These are phyloP conservation scores for Oryctes rhinoceros DNA, from an alignment of 1,140 invertebrate genomes.

Conservation along the genomic window DNA sequence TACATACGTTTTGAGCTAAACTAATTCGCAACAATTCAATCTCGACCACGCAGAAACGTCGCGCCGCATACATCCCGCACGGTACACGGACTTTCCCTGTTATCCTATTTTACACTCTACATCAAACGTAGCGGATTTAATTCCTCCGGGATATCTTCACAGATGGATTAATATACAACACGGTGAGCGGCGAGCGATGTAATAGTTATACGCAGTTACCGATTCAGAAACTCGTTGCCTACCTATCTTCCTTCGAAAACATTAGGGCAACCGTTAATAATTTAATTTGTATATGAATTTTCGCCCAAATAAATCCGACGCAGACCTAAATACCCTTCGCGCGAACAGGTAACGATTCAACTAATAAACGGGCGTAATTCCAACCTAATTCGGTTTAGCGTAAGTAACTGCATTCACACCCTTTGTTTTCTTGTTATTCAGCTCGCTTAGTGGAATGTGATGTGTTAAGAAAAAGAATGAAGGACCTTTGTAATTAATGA, in stretches of 20 bases:
- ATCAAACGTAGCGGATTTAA: neutral
- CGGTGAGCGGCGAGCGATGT: neutral
- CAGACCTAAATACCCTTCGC: neutral
- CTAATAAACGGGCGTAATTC: neutral
- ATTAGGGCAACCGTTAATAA: slow-evolving; percentile 8
- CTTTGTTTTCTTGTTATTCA: neutral
- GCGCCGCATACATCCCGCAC: neutral
- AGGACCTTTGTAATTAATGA: too few relatives aligned
- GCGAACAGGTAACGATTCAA: neutral
- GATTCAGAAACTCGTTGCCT: neutral
- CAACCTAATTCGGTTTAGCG: neutral
- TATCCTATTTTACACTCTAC: neutral
- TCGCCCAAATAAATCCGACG: neutral
- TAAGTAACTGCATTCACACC: neutral
- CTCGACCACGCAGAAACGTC: neutral
- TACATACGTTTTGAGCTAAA: too few relatives aligned
- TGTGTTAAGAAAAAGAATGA: too few relatives aligned
- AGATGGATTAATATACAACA: neutral
- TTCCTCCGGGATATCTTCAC: neutral
- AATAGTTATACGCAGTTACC: neutral
- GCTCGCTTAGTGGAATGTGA: too few relatives aligned
- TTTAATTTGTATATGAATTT: slow-evolving; percentile 4
- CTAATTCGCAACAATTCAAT: too few relatives aligned
- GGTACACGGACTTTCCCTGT: neutral
- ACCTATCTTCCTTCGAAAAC: neutral